phyloP scores from a whole-genome alignment of 2,113 vertebrate species.

The Dascyllus trimaculatus region DNA sequence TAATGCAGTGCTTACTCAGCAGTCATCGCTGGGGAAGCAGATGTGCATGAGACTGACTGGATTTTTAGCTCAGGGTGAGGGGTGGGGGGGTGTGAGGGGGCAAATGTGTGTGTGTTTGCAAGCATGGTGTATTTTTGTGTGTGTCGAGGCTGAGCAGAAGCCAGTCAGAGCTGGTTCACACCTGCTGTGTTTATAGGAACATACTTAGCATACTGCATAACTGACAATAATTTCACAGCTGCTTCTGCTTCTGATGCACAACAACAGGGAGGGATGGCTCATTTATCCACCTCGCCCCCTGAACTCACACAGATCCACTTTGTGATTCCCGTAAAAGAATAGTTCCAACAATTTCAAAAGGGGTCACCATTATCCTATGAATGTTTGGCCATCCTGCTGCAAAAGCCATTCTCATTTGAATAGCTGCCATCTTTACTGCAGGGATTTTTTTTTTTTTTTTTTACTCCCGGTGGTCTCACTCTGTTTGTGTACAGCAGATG shows the following conservation, averaged over 20 bases:
- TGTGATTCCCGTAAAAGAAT: slow-evolving; percentile 2
- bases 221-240: slow-evolving; percentile 73
- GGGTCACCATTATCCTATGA: background rate
- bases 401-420: slow-evolving; percentile 42
- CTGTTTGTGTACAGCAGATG: slow-evolving; percentile 66
- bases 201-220: slow-evolving; percentile 68
- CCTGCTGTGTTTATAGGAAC: slow-evolving; percentile 76
- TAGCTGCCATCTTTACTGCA: slow-evolving; percentile 32
- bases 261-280: slow-evolving; percentile 29
- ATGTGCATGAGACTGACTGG: slow-evolving; percentile 69
- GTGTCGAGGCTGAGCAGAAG: slow-evolving; percentile 45
- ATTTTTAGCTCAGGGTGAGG: slow-evolving; percentile 39
- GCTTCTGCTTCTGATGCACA: slow-evolving; percentile 59
- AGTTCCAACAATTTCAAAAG: background rate
- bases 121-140: slow-evolving; percentile 18
- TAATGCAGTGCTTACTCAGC: slow-evolving; percentile 71
- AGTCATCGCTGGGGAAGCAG: slow-evolving; percentile 68
- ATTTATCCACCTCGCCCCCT: slow-evolving; percentile 18
- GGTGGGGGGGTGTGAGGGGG: background rate
- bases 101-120: slow-evolving; percentile 32
- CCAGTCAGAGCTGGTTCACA: slow-evolving; percentile 72
- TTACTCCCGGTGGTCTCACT: slow-evolving; percentile 38
- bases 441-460: slow-evolving; percentile 25
- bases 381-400: slow-evolving; percentile 20
- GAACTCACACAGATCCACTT: background rate